A percentile compares a stretch with the other conserved stretches of the same genome.
phyloP scores from a whole-genome alignment of 2,888 invertebrate species.

The Tenthredo distinguenda region DNA sequence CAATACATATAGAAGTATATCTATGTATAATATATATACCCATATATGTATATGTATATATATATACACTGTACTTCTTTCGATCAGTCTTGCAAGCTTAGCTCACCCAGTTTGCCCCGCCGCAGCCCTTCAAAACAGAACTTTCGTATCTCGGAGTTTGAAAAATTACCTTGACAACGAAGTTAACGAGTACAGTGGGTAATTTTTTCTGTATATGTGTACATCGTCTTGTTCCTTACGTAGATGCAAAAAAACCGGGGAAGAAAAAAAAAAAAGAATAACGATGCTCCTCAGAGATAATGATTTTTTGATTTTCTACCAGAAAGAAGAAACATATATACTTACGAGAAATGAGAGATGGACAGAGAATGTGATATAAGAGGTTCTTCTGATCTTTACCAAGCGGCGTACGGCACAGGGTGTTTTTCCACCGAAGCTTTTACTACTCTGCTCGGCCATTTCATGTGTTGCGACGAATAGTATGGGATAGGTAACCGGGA shows the following conservation, averaged over 20 bases:
- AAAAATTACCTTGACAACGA: background rate
- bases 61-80: background rate
- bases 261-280: background rate
- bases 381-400: constrained; percentile 4
- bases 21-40: background rate
- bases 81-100: constrained; percentile 26
- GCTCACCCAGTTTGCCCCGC: background rate
- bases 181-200: background rate
- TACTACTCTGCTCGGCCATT: background rate
- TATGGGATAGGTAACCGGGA: background rate
- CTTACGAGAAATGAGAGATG: background rate
- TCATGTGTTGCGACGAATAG: background rate
- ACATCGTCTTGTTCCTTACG: background rate
- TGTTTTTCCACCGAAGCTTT: constrained; percentile 18
- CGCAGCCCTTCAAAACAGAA: background rate
- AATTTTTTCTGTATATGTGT: background rate
- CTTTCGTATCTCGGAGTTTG: background rate
- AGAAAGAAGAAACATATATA: background rate
- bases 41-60: background rate
- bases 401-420: background rate
- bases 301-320: background rate
- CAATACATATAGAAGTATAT: background rate
- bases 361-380: background rate
- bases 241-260: background rate
- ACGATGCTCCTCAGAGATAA: background rate